Base-by-base conservation (phyloP, 1,140 invertebrate genomes). In the Centruroides vittatus region DNA sequence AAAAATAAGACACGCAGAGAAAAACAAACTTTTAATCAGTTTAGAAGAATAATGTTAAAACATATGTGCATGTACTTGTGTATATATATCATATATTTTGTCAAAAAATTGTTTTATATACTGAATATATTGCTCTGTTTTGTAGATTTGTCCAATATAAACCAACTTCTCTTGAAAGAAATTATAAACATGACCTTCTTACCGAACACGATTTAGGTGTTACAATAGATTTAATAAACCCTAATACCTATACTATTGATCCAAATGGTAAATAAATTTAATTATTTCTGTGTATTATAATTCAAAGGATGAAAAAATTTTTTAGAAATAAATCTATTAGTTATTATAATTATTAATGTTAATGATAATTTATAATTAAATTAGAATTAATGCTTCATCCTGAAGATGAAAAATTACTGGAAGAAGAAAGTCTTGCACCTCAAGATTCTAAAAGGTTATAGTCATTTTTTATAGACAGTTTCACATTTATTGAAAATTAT, bases 191-290 rank as follows among this genome's bases (percentile, higher is more conserved):
- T 81, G 95, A 98, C 79, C 84, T 98, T 3, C 74, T 97, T 34
- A 96, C 93, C 7, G 95, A 98, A 74, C 90, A 94, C 74, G 95
- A 98, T 77, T 78, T 98, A 56, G 95, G 94, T 47, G 92, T 99
- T 0, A 86, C 85, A 54, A 96, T 98, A 68, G 93, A 98, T 75
- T 78, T 99, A 35, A 97, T 98, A 65, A 93, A 97, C 71, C 86
- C 89, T 46, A 89, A 94, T 67, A 86, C 88, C n/a, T 98, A 98
- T 74, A 83, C 85, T 60, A 80, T 86, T 5, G 71, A 74, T 64
- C 70, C 68, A 53, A 70, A 69, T 67, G 70, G 72, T 73, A 67
- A 52, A 5, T 55, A 23, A 23, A 23, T 58, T 34, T 23, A 13
- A 55, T 49, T 49, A 23, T 48, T 23, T 36, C 23, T 23, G 23